Evolutionary conservation across 2,113 vertebrate genomes (phyloP).

Genomic region (Thomomys bottae): DNA sequence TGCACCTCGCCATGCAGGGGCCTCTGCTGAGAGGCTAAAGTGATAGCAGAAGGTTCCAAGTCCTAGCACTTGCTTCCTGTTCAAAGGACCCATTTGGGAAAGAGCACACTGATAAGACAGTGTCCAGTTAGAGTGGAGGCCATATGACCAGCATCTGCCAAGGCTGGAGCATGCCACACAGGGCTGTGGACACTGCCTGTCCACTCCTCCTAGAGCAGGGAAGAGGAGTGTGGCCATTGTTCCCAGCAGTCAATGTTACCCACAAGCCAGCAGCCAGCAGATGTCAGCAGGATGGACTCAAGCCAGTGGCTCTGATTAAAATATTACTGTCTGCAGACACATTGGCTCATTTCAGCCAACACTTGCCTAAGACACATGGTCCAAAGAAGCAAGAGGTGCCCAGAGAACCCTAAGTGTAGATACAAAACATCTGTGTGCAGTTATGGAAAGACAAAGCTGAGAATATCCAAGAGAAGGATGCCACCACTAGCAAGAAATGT

Average conservation of each 20-base stretch:
- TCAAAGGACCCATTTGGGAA: neutral
- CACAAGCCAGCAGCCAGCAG: slow-evolving; percentile 33
- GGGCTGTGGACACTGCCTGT: neutral
- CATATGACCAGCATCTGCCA: neutral
- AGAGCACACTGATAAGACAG: neutral
- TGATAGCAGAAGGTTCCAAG: neutral
- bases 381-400: neutral
- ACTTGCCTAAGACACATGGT: neutral
- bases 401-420: neutral
- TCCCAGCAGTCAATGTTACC: neutral
- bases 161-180: neutral
- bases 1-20: neutral
- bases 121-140: neutral
- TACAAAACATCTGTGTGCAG: neutral
- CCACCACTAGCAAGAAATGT: neutral
- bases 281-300: slow-evolving; percentile 37
- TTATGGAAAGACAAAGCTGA: neutral
- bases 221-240: neutral
- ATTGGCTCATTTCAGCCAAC: slow-evolving; percentile 6
- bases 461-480: neutral
- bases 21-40: slow-evolving; percentile 21
- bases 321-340: slow-evolving; percentile 21
- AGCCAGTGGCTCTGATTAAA: slow-evolving; percentile 44
- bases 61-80: neutral
- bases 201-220: neutral